A percentile compares a stretch with the other conserved stretches of the same genome.
Conservation (phyloP, 2,797 vertebrate genomes). For the Lepilemur ruficaudatus region DNA sequence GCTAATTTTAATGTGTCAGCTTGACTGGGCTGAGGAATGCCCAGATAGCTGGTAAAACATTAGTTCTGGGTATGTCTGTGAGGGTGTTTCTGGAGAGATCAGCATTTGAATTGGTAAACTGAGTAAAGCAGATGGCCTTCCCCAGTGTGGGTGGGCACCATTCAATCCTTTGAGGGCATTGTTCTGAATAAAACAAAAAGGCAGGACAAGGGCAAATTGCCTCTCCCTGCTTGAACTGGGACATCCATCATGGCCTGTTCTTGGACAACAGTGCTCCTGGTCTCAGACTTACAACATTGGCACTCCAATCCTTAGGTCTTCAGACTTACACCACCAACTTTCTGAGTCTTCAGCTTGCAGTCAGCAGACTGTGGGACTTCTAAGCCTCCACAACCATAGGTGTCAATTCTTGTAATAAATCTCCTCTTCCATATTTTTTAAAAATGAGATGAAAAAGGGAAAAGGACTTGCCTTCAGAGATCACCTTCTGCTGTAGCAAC, state of each 20-base stretch:
- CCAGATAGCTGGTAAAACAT: not conserved
- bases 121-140: not conserved
- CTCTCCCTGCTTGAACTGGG: not conserved
- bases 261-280: not conserved
- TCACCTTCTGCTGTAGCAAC: not conserved
- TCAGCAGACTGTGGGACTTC: not conserved
- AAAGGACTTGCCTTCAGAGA: not conserved
- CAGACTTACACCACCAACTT: not conserved
- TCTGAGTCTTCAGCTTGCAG: not conserved
- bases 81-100: not conserved
- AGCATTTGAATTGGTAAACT: not conserved
- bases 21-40: not conserved
- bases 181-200: not conserved
- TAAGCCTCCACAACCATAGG: not conserved
- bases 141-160: not conserved
- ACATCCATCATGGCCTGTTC: not conserved
- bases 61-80: not conserved
- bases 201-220: not conserved
- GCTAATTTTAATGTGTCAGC: not conserved
- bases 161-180: not conserved
- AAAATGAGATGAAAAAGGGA: not conserved
- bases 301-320: not conserved
- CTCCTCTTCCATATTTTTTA: not conserved
- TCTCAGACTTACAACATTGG: not conserved
- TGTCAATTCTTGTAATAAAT: not conserved